phyloP scores from a whole-genome alignment of 2,797 vertebrate genomes.

The Eulemur coronatus region DNA sequence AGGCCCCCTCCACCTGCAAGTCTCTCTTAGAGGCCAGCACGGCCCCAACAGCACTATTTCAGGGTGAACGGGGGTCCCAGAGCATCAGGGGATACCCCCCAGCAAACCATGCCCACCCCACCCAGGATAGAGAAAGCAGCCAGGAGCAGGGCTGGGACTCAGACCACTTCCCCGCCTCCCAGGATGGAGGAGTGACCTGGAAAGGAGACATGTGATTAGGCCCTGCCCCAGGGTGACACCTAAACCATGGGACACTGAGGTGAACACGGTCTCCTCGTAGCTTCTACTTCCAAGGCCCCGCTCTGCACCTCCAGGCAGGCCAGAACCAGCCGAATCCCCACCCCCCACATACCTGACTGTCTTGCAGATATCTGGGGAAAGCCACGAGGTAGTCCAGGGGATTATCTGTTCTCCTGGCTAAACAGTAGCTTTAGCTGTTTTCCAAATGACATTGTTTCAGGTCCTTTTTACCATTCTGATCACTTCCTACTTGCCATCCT shows the following conservation, averaged over 20 bases:
- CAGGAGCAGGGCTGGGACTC: accelerated
- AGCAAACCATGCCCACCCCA: accelerated
- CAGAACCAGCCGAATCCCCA: too few species aligned
- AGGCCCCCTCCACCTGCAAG: not conserved
- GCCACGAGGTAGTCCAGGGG: not conserved
- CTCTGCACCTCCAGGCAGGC: not conserved
- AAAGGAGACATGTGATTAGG: not conserved
- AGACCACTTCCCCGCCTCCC: not conserved
- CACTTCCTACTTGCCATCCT: not conserved
- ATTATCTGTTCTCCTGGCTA: not conserved
- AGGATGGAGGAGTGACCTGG: accelerated
- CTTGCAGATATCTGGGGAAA: not conserved
- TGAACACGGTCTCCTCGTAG: not conserved
- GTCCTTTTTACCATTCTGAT: not conserved
- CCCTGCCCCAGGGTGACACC: not conserved
- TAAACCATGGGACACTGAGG: not conserved
- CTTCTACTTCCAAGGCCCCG: not conserved
- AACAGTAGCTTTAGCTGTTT: not conserved
- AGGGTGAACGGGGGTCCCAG: not conserved
- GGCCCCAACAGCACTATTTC: not conserved
- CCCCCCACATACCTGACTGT: too few species aligned
- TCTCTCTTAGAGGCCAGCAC: not conserved
- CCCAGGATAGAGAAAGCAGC: not conserved
- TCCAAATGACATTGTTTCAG: not conserved
- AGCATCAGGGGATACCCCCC: too few species aligned